Base-by-base conservation (phyloP, 2,888 invertebrate species). In the Chrysomela aeneicollis region DNA sequence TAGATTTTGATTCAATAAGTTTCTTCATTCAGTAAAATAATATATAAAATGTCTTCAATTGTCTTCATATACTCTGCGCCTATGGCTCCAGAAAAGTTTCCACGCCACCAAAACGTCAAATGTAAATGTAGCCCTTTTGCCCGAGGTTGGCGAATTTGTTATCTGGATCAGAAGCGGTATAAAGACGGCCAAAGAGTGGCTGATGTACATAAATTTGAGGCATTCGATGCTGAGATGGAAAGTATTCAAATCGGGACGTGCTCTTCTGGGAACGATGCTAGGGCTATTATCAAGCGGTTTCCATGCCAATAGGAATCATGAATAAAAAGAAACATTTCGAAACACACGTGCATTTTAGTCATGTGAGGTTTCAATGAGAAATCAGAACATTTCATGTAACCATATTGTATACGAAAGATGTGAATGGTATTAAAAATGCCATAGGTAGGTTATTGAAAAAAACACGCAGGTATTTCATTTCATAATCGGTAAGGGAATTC, bases 81-180 rank as follows among this genome's bases (percentile, higher is more conserved):
- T 42, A 2, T 15, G 42, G 42, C n/a, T 2, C 42, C 4, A 15
- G 15, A 42, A 42, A 42, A 42, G n/a, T 42, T 42, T 42, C 15
- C 12, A 4, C 15, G n/a, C 42, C 15, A 15, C 42, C 15, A 15
- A 42, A 42, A 42, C 42, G 42, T 42, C 15, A 15, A 42, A 42
- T 42, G 42, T 42, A 42, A 42, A 42, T 42, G 42, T 15, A 15
- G 15, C 42, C 32, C 12, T 42, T 42, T 42, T 3, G 42, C 42
- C 42, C 42, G 42, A 42, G 42, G 42, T 42, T 15, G 42, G 42
- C 15, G 42, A 42, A 42, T 42, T 42, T 42, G 42, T 42, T 42
- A 42, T 42, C 42, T 15, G 42, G 42, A 42, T 42, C 42, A 42
- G 42, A 42, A 42, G 42, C 42, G 42, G 42, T 8, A 42, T 42